Evolutionary conservation across 1,140 invertebrate species (phyloP).

Genomic region (Hylaeus anthracinus): DNA sequence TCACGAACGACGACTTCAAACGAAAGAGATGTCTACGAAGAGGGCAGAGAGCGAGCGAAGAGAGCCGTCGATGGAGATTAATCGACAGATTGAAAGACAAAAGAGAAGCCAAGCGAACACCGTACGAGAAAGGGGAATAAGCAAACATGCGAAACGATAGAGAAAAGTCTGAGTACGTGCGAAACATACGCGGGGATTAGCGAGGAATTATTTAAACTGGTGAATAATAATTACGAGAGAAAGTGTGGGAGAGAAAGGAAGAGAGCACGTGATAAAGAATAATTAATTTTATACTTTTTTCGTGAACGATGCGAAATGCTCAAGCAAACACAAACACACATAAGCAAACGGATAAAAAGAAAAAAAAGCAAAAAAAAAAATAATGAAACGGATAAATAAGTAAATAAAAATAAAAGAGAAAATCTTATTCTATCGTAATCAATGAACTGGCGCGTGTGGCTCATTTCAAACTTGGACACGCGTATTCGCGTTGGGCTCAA

Average conservation of each 20-base stretch:
- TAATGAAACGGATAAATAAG: not conserved
- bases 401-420: constrained; percentile 26
- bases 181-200: constrained; percentile 26
- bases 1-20: not conserved
- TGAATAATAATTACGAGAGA: constrained; percentile 50
- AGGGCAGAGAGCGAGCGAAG: not conserved
- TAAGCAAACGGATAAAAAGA: constrained; percentile 49
- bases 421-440: constrained; percentile 65
- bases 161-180: constrained; percentile 45
- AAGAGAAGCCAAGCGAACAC: not conserved
- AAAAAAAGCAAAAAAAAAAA: constrained; percentile 25
- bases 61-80: not conserved
- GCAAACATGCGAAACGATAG: not conserved
- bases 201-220: constrained; percentile 16
- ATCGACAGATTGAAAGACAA: not conserved
- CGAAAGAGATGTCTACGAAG: not conserved
- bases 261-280: constrained; percentile 73
- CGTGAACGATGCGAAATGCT: constrained; percentile 68
- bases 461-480: constrained; percentile 52
- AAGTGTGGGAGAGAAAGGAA: constrained; percentile 43
- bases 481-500: constrained; percentile 58
- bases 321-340: constrained; percentile 59
- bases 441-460: constrained; percentile 52
- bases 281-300: constrained; percentile 79
- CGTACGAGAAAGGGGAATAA: not conserved